Evolutionary conservation across 2,888 invertebrate genomes (phyloP), one percentile per base, ranked within the genome.

Genomic region (Caenorhabditis sp.): DNA sequence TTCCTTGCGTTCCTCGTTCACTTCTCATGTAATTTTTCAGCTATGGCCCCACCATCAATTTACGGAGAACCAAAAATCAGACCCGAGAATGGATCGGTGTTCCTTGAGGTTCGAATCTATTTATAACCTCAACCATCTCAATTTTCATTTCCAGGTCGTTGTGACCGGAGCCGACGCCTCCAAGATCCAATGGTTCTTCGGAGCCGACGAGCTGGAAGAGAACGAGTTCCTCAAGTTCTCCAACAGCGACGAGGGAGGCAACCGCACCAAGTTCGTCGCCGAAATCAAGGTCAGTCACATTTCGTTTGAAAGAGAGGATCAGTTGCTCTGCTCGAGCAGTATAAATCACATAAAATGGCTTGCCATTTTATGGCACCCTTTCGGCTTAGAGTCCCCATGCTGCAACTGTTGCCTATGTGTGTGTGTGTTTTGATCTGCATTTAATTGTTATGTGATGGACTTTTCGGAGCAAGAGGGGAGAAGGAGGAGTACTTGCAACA

Each of bases 61-160:
- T 89, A 91, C 85, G 91, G 91, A 28, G 90, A 91, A 75, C 91
- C 91, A 31, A 91, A 90, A 84, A 92, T 91, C 83, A 61, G 86
- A 49, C 88, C 89, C 41, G 90, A 90, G 61, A 86, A 85, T 72
- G 91, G 91, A 63, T 86, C 83, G 22, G 92, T 91, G n/a, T 87
- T 88, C 74, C 86, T 91, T 14, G 91, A 91, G 85, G 89, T 88
- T 19, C 0, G 28, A 16, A 31, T 16, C 44, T 41, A n/a, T 12
- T n/a, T 24, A 3, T 26, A 28, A 12, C 6, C 38, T 31, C 1
- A 59, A 3, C 12, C 7, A 35, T 28, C n/a, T 14, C 4, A n/a
- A 19, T 47, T 44, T n/a, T 14, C 4, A n/a, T 10, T 47, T 44
- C 12, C 41, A 49, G 74, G 89, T 89, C n/a, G 74, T 89, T 28